Conservation (phyloP, 2,113 vertebrate genomes). For the Microcebus jonahi region DNA sequence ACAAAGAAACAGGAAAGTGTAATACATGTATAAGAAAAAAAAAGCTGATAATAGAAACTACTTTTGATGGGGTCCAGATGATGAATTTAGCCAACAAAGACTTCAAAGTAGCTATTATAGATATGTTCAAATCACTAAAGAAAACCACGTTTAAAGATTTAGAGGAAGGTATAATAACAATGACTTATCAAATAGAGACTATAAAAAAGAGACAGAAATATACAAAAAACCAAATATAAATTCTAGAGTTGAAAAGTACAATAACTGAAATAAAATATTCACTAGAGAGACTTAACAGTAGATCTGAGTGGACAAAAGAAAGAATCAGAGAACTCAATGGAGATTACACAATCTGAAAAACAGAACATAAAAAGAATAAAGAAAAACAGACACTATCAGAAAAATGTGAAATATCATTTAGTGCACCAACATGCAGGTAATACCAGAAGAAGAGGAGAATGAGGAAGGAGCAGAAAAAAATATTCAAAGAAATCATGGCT, state of each 20-base stretch:
- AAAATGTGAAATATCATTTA: background rate
- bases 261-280: background rate
- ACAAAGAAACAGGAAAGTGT: background rate
- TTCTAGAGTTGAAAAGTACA: background rate
- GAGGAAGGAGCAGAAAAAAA: background rate
- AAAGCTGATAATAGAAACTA: background rate
- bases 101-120: background rate
- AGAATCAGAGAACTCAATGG: background rate
- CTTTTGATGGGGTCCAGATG: background rate
- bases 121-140: background rate
- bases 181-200: background rate
- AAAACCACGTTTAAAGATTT: background rate
- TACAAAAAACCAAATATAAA: background rate
- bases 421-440: background rate
- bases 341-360: background rate
- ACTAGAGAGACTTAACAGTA: background rate
- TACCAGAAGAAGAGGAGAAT: background rate
- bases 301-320: background rate
- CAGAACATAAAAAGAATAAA: background rate
- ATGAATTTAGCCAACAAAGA: background rate
- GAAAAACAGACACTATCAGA: background rate
- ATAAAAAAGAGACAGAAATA: background rate
- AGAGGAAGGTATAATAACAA: background rate
- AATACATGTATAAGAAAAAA: background rate
- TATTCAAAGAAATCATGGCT: background rate